phyloP scores from a whole-genome alignment of 2,797 vertebrate genomes.

The Falco cherrug region DNA sequence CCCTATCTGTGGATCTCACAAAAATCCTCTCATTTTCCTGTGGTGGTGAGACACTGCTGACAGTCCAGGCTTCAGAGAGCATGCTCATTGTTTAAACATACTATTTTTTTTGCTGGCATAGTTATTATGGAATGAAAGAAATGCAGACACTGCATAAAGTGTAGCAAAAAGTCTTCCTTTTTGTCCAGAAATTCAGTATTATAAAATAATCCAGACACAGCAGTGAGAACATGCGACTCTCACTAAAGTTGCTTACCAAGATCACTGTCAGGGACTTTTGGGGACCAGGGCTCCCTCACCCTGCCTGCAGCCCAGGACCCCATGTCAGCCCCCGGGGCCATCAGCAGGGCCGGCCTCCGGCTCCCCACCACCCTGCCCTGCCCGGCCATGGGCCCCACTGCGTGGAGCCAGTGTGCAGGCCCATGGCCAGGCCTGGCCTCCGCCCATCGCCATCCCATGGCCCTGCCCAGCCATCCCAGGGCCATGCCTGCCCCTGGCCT shows the following conservation, averaged over 20 bases:
- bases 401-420: fast-evolving
- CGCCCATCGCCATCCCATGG: fast-evolving
- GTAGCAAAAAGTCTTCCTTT: not conserved
- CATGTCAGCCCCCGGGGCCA: no score
- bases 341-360: not conserved
- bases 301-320: not conserved
- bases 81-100: not conserved
- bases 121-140: not conserved
- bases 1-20: not conserved
- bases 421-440: fast-evolving
- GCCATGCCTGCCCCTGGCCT: fast-evolving
- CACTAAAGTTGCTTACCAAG: not conserved
- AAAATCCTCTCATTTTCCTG: not conserved
- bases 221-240: not conserved
- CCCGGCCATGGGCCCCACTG: fast-evolving
- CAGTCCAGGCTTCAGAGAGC: not conserved
- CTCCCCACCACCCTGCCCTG: not conserved
- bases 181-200: not conserved
- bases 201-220: not conserved
- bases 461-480: no score
- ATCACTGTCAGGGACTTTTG: no score
- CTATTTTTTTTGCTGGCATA: not conserved
- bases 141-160: not conserved
- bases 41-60: not conserved
- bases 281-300: fast-evolving